Evolutionary conservation across 2,797 vertebrate genomes (phyloP), one percentile per base, ranked within the genome.

Genomic region (Picus viridis): DNA sequence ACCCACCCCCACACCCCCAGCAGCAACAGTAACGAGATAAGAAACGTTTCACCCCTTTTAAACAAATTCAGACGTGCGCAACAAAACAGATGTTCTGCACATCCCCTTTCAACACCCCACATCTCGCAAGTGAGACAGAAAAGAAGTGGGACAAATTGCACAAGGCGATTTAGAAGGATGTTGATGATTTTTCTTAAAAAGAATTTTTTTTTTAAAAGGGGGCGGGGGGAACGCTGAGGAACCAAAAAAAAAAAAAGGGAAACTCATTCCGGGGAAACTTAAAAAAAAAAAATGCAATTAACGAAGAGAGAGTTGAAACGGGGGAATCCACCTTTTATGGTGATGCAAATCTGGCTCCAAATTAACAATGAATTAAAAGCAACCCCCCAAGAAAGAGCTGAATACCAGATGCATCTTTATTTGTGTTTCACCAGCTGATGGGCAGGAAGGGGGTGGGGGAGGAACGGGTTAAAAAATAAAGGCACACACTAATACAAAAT

Each of bases 51-150:
- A 68, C 54, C 76, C 81, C 73, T 74, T 92, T 92, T 79, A 92
- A 93, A 96, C 90, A 90, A 89, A 94, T 89, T 90, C 94, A 95
- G 78, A 72, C 39, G 81, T 34, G 73, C 30, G 75, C 96, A 92
- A 84, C 95, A 93, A 93, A 94, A 85, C 84, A 84, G 71, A 92
- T 92, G 87, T 77, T 62, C 69, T 56, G 15, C 18, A 72, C 72
- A 70, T 39, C 93, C 96, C 80, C 80, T 92, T 93, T 95, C 93
- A 89, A 95, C 96, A 91, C 88, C 80, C 77, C 93, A 75, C 67
- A 86, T 92, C 81, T 90, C 70, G 39, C 81, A 86, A 90, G 81
- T 95, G 84, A 91, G 47, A 80, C 65, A 80, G 85, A 86, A 85
- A 93, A 84, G 84, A 89, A 93, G 47, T 43, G 74, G 86, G 59